phyloP scores from a whole-genome alignment of 2,888 invertebrate species.

The Amblyjoppa fuscipennis region DNA sequence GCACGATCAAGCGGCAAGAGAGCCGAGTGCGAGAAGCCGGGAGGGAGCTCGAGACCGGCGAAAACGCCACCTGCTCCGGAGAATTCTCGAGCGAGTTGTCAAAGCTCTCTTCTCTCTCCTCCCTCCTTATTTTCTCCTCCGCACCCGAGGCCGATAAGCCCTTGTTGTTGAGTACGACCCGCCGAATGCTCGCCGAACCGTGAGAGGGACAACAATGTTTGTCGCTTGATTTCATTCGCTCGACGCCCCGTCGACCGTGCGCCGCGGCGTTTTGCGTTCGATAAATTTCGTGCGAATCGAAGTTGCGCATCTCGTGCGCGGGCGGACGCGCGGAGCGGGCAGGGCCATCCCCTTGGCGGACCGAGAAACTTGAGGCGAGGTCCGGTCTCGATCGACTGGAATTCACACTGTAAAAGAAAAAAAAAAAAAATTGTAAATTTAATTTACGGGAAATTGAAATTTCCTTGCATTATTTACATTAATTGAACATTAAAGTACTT shows the following conservation, averaged over 20 bases:
- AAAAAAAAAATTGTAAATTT: too few species aligned
- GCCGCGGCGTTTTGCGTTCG: constrained; percentile 18
- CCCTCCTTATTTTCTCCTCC: constrained; percentile 52
- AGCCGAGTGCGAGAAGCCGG: constrained; percentile 28
- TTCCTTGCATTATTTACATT: too few species aligned
- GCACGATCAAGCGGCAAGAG: constrained; percentile 49
- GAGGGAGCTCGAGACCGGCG: constrained; percentile 28
- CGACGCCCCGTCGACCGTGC: constrained; percentile 35
- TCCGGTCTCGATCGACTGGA: too few species aligned
- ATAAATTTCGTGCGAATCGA: neutral
- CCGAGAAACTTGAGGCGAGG: too few species aligned
- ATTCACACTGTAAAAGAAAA: too few species aligned
- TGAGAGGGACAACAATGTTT: constrained; percentile 70
- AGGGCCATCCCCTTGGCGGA: too few species aligned
- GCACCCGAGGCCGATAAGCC: constrained; percentile 64
- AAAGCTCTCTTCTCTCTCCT: constrained; percentile 48
- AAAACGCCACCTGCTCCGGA: constrained; percentile 52
- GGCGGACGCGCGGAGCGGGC: too few species aligned
- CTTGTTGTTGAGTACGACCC: constrained; percentile 62
- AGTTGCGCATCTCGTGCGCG: too few species aligned
- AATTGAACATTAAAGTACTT: too few species aligned
- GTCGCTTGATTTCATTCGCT: constrained; percentile 67
- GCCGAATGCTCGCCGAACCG: constrained; percentile 68
- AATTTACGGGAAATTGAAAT: too few species aligned
- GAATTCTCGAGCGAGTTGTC: constrained; percentile 65